These are phyloP conservation scores for Brachyrhaphis roseni DNA, from an alignment of 2,797 vertebrate species.

Conservation along the genomic window DNA sequence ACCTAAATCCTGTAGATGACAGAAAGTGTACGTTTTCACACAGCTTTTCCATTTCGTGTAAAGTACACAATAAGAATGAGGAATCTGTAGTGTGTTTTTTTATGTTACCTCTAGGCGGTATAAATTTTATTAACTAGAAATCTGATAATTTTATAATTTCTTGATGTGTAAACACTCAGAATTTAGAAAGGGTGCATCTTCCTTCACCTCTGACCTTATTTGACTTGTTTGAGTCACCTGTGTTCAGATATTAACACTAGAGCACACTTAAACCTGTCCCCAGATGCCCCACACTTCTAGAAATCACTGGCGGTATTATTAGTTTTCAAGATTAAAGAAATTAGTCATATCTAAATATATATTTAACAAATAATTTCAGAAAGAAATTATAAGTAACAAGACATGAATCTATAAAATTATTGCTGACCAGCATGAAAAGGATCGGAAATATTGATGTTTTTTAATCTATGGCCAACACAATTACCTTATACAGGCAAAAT, in stretches of 20 bases:
- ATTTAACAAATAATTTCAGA: neutral
- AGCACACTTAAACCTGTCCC: slow-evolving; percentile 34
- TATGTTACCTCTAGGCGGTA: neutral
- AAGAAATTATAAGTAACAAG: neutral
- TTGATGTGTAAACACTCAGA: neutral
- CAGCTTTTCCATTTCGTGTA: neutral
- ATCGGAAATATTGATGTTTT: neutral
- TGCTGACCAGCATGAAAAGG: neutral
- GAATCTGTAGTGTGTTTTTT: neutral
- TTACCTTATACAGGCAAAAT: neutral
- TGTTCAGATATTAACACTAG: slow-evolving; percentile 4
- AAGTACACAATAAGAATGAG: neutral
- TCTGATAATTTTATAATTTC: neutral
- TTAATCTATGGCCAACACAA: neutral
- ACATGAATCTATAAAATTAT: neutral
- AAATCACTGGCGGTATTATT: neutral
- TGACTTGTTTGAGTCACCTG: neutral
- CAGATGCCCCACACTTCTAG: neutral
- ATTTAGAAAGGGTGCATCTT: neutral
- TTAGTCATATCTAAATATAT: neutral
- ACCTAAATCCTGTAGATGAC: neutral
- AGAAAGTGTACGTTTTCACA: neutral
- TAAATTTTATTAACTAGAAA: neutral
- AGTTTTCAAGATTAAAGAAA: neutral
- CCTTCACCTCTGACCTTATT: neutral